Conservation (phyloP, 2,888 invertebrate species). For the Scaeva pyrastri region DNA sequence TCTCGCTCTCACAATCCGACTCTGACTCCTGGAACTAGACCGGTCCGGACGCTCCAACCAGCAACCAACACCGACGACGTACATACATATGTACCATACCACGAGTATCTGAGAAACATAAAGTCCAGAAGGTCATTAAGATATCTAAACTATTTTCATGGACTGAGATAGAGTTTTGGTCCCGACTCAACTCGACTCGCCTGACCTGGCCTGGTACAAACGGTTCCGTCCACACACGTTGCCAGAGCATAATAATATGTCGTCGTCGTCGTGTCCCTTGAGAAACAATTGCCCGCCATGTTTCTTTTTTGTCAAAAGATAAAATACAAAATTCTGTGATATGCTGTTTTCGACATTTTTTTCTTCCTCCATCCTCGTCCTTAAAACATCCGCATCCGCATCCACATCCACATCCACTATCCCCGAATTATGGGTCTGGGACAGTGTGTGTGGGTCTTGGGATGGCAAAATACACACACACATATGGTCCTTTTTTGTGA, state of each 20-base stretch:
- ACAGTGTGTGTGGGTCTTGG: too few relatives aligned
- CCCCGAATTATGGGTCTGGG: too few relatives aligned
- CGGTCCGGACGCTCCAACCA: too few relatives aligned
- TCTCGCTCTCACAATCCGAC: too few relatives aligned
- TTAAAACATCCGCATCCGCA: too few relatives aligned
- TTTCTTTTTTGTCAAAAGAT: slow-evolving; percentile 52
- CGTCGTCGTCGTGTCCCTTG: slow-evolving; percentile 31
- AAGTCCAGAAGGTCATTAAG: slow-evolving; percentile 61
- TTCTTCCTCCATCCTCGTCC: neutral
- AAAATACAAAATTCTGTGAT: slow-evolving; percentile 46
- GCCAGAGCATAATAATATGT: slow-evolving; percentile 36
- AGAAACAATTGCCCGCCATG: slow-evolving; percentile 38
- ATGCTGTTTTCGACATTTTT: slow-evolving; percentile 42
- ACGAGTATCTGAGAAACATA: slow-evolving; percentile 31
- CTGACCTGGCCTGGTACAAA: neutral
- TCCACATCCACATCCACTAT: too few relatives aligned
- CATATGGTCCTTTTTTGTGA: slow-evolving; percentile 30
- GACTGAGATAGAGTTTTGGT: slow-evolving; percentile 12
- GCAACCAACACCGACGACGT: too few relatives aligned
- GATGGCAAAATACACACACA: too few relatives aligned
- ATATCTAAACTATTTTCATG: slow-evolving; percentile 38
- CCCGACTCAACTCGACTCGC: neutral
- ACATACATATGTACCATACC: neutral
- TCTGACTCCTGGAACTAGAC: too few relatives aligned
- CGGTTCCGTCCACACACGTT: slow-evolving; percentile 35